These are phyloP conservation scores for Morpho deidamia DNA, from an alignment of 2,888 invertebrate species.

Conservation along the genomic window DNA sequence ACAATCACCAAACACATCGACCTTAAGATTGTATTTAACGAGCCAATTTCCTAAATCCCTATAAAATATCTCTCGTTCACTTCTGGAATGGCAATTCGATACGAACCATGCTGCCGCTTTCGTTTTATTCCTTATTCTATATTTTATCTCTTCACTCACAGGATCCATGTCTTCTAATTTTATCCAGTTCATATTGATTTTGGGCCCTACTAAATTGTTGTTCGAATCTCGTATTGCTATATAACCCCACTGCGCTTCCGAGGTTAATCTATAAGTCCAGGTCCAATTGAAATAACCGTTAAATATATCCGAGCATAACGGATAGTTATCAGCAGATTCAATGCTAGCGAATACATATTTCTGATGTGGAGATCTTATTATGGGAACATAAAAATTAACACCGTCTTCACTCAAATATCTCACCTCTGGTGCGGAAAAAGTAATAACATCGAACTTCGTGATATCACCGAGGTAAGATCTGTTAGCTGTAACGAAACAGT, in stretches of 20 bases:
- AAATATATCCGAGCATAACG: conserved; percentile 32
- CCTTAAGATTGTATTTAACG: conserved; percentile 33
- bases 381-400: conserved; percentile 28
- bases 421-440: conserved; percentile 45
- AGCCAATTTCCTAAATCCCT: conserved; percentile 33
- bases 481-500: conserved; percentile 47
- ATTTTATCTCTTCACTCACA: conserved; percentile 29
- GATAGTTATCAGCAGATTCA: conserved; percentile 46
- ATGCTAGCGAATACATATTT: conserved; percentile 44
- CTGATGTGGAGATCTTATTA: conserved; percentile 36
- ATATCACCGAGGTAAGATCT: conserved; percentile 32
- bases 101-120: conserved; percentile 51
- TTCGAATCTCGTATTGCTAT: conserved; percentile 36
- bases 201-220: conserved; percentile 37
- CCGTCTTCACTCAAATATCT: conserved; percentile 6
- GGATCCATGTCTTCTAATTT: conserved; percentile 35
- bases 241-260: conserved; percentile 44
- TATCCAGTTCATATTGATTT: conserved; percentile 35
- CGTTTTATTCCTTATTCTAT: conserved; percentile 27
- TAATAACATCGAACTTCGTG: conserved; percentile 42
- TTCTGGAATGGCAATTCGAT: conserved; percentile 41
- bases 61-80: conserved; percentile 33
- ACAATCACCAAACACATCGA: conserved; percentile 44
- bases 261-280: conserved; percentile 45
- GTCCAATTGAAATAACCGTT: conserved; percentile 49